Base-by-base conservation (phyloP, 1,140 invertebrate species). In the Lepidurus packardi region DNA sequence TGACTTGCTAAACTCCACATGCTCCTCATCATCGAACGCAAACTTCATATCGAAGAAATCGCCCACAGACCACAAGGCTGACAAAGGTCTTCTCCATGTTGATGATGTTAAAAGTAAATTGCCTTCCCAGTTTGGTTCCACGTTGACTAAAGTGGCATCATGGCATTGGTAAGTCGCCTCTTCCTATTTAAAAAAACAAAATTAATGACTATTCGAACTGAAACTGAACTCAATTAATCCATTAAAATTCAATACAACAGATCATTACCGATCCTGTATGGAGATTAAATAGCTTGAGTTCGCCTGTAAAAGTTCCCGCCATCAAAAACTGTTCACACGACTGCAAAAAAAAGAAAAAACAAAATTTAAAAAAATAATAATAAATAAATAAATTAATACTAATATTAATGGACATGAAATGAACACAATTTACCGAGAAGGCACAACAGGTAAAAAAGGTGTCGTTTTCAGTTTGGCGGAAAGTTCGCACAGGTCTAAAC, bases 1-100 rank as follows among this genome's bases (percentile, higher is more conserved):
- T 74, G 91, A 84, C 85, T 98, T 97, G 82, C 93, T 93, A 85
- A 98, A 98, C 84, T 98, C 95, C 7, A 95, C 92, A 83, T 95
- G 92, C 81, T 94, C 91, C 80, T 97, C 95, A 73, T 94, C 91
- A 81, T 92, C 89, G 80, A 96, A 90, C 42, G 89, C 84, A 84
- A 85, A 87, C 87, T 90, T 92, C 81, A 91, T 88, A 78, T 92
- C 90, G 81, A 94, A 94, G 79, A 89, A 89, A 79, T 87, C 77
- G 85, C 84, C 84, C 82, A 96, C 90, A 74, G 88, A 90, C 96
- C 96, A 98, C 0, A 98, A 85, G 16, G 91, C 90, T 3, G 94
- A 96, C 53, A 93, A 87, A 4, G 94, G 94, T 34, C 88, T 85
- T 81, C 94, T 90, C 89, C 94, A 96, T 0, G 91, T 89, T 4